Evolutionary conservation across 2,113 vertebrate genomes (phyloP).

Genomic region (Petrocephalus microphthalmus): DNA sequence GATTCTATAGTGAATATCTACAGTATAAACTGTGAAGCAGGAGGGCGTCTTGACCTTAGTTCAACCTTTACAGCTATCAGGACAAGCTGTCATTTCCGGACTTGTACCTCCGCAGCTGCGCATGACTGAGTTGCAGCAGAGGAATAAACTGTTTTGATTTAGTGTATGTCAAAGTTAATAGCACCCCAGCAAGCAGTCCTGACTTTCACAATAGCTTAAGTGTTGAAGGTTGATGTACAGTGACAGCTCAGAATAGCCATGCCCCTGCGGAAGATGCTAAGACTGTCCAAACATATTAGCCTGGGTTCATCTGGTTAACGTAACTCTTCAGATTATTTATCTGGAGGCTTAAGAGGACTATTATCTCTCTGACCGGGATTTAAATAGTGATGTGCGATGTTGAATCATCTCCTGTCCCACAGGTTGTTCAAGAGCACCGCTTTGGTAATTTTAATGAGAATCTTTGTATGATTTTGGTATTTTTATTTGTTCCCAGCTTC

Average conservation of each 20-base stretch:
- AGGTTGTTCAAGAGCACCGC: not conserved
- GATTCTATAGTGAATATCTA: not conserved
- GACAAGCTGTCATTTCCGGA: not conserved
- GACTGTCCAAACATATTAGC: not conserved
- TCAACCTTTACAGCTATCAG: not conserved
- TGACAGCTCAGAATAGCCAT: not conserved
- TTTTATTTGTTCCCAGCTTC: conserved; percentile 46
- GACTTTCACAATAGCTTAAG: not conserved
- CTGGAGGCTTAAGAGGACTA: not conserved
- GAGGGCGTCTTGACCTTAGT: not conserved
- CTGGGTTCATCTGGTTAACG: not conserved
- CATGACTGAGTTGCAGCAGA: not conserved
- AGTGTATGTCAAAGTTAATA: conserved; percentile 5
- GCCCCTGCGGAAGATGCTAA: not conserved
- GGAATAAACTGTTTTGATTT: conserved; percentile 11
- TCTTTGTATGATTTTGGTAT: not conserved
- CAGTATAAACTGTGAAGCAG: not conserved
- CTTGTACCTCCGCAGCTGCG: not conserved
- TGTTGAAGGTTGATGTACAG: not conserved
- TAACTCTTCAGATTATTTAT: not conserved
- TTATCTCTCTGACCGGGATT: not conserved
- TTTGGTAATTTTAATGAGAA: not conserved
- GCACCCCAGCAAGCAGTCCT: not conserved
- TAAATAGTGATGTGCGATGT: not conserved
- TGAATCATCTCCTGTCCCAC: not conserved